A percentile compares a stretch with the other conserved stretches of the same genome.
phyloP scores from a whole-genome alignment of 37 sponge, comb jelly and placozoan genomes.

The Chondrosia reniformis region DNA sequence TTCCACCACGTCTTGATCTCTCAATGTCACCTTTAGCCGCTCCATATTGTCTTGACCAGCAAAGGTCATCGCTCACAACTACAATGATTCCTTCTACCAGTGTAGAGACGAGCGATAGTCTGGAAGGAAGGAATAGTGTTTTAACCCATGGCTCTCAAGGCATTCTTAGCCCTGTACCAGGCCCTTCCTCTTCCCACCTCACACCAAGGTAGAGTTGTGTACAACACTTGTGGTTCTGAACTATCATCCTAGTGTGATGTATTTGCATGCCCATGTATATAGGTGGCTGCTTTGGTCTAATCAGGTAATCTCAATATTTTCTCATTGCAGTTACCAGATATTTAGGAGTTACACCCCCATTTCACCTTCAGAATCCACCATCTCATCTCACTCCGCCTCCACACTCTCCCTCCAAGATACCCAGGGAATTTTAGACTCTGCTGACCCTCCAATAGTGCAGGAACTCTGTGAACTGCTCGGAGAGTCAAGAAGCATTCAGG shows the following conservation, averaged over 20 bases:
- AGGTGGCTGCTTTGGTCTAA: not conserved
- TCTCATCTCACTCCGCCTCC: conserved; percentile 6
- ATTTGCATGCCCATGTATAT: not conserved
- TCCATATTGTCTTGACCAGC: too few species aligned
- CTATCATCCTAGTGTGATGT: not conserved
- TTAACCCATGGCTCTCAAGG: too few species aligned
- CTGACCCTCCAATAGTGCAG: not conserved
- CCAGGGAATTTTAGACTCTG: not conserved
- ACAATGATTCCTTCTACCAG: too few species aligned
- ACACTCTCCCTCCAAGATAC: not conserved
- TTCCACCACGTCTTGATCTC: too few species aligned
- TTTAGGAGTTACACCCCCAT: not conserved
- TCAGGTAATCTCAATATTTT: not conserved
- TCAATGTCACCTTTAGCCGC: too few species aligned
- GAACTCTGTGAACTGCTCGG: conserved; percentile 6
- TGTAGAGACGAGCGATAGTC: too few species aligned
- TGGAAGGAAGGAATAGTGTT: too few species aligned
- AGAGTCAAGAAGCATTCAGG: not conserved
- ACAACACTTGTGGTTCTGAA: not conserved
- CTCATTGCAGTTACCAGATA: not conserved
- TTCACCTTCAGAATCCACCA: conserved; percentile 3
- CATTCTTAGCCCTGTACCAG: not conserved
- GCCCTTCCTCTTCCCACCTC: not conserved
- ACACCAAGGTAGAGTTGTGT: not conserved
- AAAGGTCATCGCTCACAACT: too few species aligned